Percentiles rank a stretch among this genome's conserved stretches.
These are phyloP conservation scores for Escarpia spicata DNA, from an alignment of 2,888 invertebrate genomes.

Conservation along the genomic window DNA sequence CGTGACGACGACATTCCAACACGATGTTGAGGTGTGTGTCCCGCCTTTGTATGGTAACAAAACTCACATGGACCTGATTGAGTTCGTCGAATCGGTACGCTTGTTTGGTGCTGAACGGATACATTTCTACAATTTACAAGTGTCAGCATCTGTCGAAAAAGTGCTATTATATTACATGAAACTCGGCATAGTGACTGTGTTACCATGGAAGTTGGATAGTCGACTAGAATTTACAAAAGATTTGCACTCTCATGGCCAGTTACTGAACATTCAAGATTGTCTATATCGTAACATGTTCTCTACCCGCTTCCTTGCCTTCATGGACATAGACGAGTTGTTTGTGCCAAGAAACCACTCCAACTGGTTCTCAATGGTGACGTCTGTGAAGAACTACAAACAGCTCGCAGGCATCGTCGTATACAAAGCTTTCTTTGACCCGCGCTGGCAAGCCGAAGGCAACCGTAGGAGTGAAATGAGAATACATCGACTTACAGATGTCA, in stretches of 20 bases:
- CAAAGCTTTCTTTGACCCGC: slow-evolving; percentile 60
- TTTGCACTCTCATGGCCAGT: slow-evolving; percentile 55
- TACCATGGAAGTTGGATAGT: slow-evolving; percentile 55
- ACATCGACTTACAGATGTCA: slow-evolving; percentile 36
- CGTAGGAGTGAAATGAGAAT: not conserved
- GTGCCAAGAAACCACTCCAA: slow-evolving; percentile 46
- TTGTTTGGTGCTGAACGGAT: no score
- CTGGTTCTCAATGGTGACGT: slow-evolving; percentile 14
- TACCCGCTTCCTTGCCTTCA: slow-evolving; percentile 55
- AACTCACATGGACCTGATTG: no score
- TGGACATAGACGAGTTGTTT: slow-evolving; percentile 62
- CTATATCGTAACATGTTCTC: slow-evolving; percentile 57
- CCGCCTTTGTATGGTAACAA: no score
- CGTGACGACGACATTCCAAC: slow-evolving; percentile 37
- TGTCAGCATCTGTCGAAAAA: slow-evolving; percentile 46
- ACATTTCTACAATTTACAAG: slow-evolving; percentile 55
- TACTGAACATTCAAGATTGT: slow-evolving; percentile 61
- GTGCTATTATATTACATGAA: slow-evolving; percentile 51
- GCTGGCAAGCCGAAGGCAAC: slow-evolving; percentile 35
- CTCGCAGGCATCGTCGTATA: slow-evolving; percentile 53
- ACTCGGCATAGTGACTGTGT: slow-evolving; percentile 42
- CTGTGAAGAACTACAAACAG: slow-evolving; percentile 29
- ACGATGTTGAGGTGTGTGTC: no score
- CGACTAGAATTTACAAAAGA: slow-evolving; percentile 26
- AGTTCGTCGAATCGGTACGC: no score